Evolutionary conservation across 2,888 invertebrate genomes (phyloP).

Genomic region (Thera obeliscata): DNA sequence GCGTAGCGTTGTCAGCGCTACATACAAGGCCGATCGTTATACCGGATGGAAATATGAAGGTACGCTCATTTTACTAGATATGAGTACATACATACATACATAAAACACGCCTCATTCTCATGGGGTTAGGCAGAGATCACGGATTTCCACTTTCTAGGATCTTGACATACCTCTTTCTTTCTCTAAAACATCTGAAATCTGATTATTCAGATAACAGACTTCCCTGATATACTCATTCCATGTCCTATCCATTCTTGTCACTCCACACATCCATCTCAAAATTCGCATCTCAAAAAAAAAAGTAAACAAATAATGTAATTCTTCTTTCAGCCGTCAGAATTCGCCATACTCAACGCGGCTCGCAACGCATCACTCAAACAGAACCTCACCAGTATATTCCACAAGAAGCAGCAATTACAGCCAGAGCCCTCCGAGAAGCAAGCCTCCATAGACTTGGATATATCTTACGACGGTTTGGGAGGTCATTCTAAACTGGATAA

Average conservation of each 20-base stretch:
- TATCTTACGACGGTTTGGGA: slow-evolving; percentile 82
- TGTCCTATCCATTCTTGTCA: too few relatives aligned
- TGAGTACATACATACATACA: too few relatives aligned
- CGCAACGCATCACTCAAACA: slow-evolving; percentile 45
- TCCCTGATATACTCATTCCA: too few relatives aligned
- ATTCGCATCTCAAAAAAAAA: too few relatives aligned
- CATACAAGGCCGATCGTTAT: slow-evolving; percentile 52
- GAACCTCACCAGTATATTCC: slow-evolving; percentile 59
- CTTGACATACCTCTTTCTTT: too few relatives aligned
- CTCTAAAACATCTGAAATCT: too few relatives aligned
- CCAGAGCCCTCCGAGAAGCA: slow-evolving; percentile 47
- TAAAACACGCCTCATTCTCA: too few relatives aligned
- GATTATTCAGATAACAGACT: too few relatives aligned
- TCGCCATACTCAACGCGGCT: slow-evolving; percentile 57
- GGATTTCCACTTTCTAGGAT: too few relatives aligned
- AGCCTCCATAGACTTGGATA: slow-evolving; percentile 45
- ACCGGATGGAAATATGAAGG: slow-evolving; percentile 53
- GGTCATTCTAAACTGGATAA: slow-evolving; percentile 81
- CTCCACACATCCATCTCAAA: too few relatives aligned
- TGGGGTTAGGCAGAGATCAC: too few relatives aligned
- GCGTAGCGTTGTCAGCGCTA: slow-evolving; percentile 72
- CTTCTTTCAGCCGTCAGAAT: slow-evolving; percentile 63
- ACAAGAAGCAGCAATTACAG: slow-evolving; percentile 55
- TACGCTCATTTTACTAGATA: slow-evolving; percentile 29
- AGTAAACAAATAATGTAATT: too few relatives aligned